phyloP scores from a whole-genome alignment of 2,113 vertebrate genomes.

The Pampusana beccarii region DNA sequence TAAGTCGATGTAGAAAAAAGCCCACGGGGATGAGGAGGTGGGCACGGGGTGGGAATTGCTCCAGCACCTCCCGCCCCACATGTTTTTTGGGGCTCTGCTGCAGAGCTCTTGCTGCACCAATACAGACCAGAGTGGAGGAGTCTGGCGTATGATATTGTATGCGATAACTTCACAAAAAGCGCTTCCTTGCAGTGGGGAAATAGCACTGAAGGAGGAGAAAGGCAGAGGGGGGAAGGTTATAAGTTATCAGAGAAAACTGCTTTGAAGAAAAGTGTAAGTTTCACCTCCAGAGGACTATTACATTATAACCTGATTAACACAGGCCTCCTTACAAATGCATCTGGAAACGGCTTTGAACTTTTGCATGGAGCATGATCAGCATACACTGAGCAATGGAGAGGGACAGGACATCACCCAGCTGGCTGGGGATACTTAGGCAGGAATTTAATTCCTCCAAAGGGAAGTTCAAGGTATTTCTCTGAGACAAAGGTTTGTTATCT shows the following conservation, averaged over 20 bases:
- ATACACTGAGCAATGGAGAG: background rate
- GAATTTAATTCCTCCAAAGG: background rate
- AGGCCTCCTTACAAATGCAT: conserved; percentile 70
- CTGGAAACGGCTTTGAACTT: conserved; percentile 77
- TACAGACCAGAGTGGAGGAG: background rate
- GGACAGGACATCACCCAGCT: background rate
- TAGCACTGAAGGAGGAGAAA: background rate
- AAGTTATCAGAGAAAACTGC: conserved; percentile 57
- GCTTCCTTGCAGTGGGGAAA: background rate
- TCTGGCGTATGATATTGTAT: background rate
- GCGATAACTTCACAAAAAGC: background rate
- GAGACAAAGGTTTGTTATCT: background rate
- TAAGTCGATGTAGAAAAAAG: background rate
- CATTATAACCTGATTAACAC: conserved; percentile 73
- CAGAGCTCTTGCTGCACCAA: background rate
- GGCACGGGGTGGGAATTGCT: rapidly evolving
- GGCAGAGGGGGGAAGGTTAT: background rate
- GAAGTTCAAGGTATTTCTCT: background rate
- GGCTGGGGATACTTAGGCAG: background rate
- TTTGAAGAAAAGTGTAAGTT: conserved; percentile 76
- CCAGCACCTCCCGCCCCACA: rapidly evolving
- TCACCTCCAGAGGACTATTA: conserved; percentile 69
- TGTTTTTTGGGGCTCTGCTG: background rate
- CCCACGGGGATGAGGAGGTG: background rate
- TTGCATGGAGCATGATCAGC: conserved; percentile 60